phyloP scores from a whole-genome alignment of 2,888 invertebrate genomes.

The Caenorhabditis panamensis region DNA sequence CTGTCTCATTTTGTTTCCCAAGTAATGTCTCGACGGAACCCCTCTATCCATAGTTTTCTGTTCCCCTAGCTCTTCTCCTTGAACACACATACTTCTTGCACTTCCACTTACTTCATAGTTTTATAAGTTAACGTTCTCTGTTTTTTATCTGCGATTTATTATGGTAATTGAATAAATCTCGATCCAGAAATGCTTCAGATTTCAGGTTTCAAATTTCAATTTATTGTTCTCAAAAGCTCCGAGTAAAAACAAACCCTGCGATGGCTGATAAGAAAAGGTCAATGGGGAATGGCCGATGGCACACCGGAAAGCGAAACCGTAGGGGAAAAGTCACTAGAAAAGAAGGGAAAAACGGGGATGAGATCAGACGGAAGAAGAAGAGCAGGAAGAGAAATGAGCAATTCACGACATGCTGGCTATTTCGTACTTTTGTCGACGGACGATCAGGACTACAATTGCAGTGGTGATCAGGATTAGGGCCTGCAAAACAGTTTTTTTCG shows the following conservation, averaged over 20 bases:
- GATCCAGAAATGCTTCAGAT: too few species aligned
- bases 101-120: constrained; percentile 26
- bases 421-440: constrained; percentile 60
- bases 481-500: too few species aligned
- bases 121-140: constrained; percentile 25
- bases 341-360: constrained; percentile 6
- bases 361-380: neutral
- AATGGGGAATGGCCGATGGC: constrained; percentile 54
- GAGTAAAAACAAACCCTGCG: constrained; percentile 34
- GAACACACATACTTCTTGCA: constrained; percentile 10
- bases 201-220: too few species aligned
- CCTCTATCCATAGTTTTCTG: constrained; percentile 17
- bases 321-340: constrained; percentile 33
- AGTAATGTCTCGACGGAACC: neutral
- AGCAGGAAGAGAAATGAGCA: constrained; percentile 25
- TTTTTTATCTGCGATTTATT: constrained; percentile 12
- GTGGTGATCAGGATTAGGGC: constrained; percentile 48
- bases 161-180: neutral
- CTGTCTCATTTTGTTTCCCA: constrained; percentile 21
- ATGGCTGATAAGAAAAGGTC: constrained; percentile 56
- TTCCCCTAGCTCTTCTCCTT: neutral
- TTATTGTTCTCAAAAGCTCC: neutral
- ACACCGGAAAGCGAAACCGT: constrained; percentile 52
- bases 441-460: constrained; percentile 41
- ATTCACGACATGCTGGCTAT: constrained; percentile 58